phyloP scores from a whole-genome alignment of 2,797 vertebrate genomes.

The Poliocrania exsul region DNA sequence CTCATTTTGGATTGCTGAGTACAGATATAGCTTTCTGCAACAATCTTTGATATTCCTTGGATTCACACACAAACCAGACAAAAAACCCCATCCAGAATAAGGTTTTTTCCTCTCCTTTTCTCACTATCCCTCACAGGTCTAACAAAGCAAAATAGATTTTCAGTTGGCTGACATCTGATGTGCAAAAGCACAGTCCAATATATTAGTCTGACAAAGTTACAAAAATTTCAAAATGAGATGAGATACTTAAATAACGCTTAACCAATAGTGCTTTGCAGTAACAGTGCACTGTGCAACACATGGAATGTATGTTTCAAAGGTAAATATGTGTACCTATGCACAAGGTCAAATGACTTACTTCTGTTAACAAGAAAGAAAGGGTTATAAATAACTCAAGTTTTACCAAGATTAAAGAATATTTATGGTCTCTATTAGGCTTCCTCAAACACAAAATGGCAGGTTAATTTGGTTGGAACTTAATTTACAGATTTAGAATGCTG shows the following conservation, averaged over 20 bases:
- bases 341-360: neutral
- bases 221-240: neutral
- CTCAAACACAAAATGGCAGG: neutral
- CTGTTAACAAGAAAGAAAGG: neutral
- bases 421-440: neutral
- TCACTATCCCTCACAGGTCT: neutral
- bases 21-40: neutral
- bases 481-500: neutral
- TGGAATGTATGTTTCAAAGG: neutral
- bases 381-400: neutral
- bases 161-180: neutral
- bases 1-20: neutral
- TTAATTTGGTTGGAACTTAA: neutral
- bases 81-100: neutral
- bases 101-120: neutral
- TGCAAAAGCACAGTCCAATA: neutral
- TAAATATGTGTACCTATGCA: neutral
- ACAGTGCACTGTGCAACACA: neutral
- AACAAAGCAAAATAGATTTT: neutral
- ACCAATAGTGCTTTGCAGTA: neutral
- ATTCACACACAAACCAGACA: neutral
- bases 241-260: neutral
- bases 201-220: neutral
- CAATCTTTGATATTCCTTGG: neutral
- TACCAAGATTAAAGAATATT: neutral